Base-by-base conservation (phyloP, 2,113 vertebrate genomes). In the Trochalopteron elliotii region DNA sequence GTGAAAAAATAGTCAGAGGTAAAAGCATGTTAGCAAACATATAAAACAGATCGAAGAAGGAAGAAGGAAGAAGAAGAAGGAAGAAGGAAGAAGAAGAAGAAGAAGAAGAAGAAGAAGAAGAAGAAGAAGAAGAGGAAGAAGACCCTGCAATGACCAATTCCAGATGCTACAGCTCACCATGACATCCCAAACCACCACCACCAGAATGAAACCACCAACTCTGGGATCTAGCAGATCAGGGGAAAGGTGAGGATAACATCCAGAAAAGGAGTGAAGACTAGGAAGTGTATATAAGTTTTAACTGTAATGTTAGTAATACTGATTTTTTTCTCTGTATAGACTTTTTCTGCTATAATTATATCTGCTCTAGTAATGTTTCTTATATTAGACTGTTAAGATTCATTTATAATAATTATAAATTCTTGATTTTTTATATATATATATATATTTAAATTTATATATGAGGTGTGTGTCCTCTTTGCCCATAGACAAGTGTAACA, bases 11-110 rank as follows among this genome's bases (percentile, higher is more conserved):
- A 57, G 18, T 30, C 39, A 76, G 25, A 35, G 27, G 57, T 71
- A 55, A 44, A 82, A 71, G 16, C 3, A 0, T 9, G 19, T 71
- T 49, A 63, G 28, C 35, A 80, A 83, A 50, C 0, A 0, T n/a
- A 31, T 44, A 17, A 37, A 80, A 76, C n/a, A n/a, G n/a, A n/a
- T n/a, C n/a, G n/a, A n/a, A n/a, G n/a, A n/a, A n/a, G n/a, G n/a
- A n/a, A n/a, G n/a, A n/a, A n/a, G n/a, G n/a, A n/a, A n/a, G n/a
- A n/a, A n/a, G n/a, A n/a, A n/a, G n/a, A n/a, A n/a, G n/a, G n/a
- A n/a, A n/a, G n/a, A n/a, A n/a, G n/a, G n/a, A n/a, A n/a, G n/a
- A n/a, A n/a, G n/a, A n/a, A n/a, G n/a, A n/a, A n/a, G n/a, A n/a
- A n/a, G n/a, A n/a, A n/a, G n/a, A n/a, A n/a, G n/a, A n/a, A n/a